Evolutionary conservation across 2,113 vertebrate species (phyloP), one percentile per base, ranked within the genome.

Genomic region (Cephalopholis sonnerati): DNA sequence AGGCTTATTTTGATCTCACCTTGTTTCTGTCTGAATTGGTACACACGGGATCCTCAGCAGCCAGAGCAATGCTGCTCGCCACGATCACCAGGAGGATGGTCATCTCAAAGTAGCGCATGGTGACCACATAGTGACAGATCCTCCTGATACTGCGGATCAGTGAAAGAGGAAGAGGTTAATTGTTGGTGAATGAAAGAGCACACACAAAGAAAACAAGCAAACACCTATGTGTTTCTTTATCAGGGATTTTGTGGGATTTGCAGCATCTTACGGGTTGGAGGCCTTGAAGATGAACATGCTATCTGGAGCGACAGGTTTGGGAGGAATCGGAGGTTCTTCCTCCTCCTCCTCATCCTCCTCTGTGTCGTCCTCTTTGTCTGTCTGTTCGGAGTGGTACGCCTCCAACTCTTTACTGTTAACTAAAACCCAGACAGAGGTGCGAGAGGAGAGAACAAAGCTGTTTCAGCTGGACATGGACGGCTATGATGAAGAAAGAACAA

Each of bases 281-380:
- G 97, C 97, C 94, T 97, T 99, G 92, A 99, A 99, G 93, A 99
- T 97, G 93, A 99, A 99, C 98, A 99, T 99, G 87, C 98, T 99
- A 90, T 97, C 98, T 69, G 98, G 97, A 0, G 96, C 96, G 79
- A 96, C 97, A 0, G 96, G 94, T 94, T 98, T 97, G 77, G 96
- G 95, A 0, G 95, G 89, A 93, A 93, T 16, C 2, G 92, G 3
- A 81, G 95, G 92, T 94, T 96, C 93, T 54, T 93, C 94, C 17
- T 92, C 93, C 53, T 94, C 93, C 17, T 71, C 76, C 1, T 96
- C 93, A 16, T 93, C 93, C 6, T 92, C 92, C 48, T 93, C 77
- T 5, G 75, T 86, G 6, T 93, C 94, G 4, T 94, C 90, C 0
- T 94, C 89, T 5, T 8, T 54, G 50, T 70, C 67, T 24, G 67